Evolutionary conservation across 2,888 invertebrate genomes (phyloP), one percentile per base, ranked within the genome.

Genomic region (Psylliodes chrysocephalus): DNA sequence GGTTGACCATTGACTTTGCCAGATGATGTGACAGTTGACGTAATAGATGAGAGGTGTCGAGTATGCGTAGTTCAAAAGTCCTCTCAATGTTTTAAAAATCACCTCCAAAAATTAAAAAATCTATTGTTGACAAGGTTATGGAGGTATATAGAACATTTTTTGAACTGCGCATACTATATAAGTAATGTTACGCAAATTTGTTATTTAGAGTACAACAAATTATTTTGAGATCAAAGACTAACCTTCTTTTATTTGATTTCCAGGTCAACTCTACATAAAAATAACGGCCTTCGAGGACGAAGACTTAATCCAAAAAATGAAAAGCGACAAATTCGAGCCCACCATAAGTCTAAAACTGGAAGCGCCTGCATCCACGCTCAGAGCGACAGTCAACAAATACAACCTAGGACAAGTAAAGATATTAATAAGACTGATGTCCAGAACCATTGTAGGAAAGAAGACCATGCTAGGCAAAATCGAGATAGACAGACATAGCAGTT

Each of bases 321-420:
- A 91, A 78, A 91, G 92, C 71, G 88, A 89, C 73, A 85, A 87
- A 68, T 93, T 93, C 80, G 84, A 85, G 12, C 92, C 92, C 3
- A 89, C 91, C 2, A 89, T 92, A 62, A 90, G 92, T n/a, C 88
- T 90, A 73, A 89, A 91, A 81, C 90, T 92, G 84, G 89, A 90
- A 73, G 86, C 88, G 0, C 88, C 87, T 71, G 85, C 87, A 5
- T 86, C 90, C 0, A 88, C 86, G 17, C 86, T 90, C 17, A 85
- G 87, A 71, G 85, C 89, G 47, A 85, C 86, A 68, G 86, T 90
- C 3, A 88, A 86, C 78, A 88, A 88, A 73, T 87, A 86, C 15
- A 88, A 86, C 65, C 79, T 90, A 62, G 85, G 85, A 69, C 86
- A 88, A 78, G 86, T 90, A 67, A 88, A 87, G 77, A 87, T 90